Evolutionary conservation across 2,113 vertebrate genomes (phyloP), one percentile per base, ranked within the genome.

Genomic region (Pyrgilauda ruficollis): DNA sequence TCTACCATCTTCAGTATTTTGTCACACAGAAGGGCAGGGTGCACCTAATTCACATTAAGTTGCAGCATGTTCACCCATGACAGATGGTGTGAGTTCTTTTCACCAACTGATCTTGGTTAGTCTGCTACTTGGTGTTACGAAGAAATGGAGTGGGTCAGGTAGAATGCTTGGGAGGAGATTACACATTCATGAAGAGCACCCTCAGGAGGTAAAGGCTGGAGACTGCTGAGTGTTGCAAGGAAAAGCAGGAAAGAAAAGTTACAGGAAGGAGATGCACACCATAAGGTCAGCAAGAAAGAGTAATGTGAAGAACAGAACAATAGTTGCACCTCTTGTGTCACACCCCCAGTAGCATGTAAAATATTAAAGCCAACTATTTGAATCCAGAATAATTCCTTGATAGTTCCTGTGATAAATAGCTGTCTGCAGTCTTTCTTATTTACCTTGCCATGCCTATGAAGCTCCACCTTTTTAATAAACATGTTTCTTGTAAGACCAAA

Each of bases 171-270:
- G 50, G 20, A 69, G 24, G 15, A 13, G 24, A 44, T 55, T 62
- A 46, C 0, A 0, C 8, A 33, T 50, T 77, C n/a, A 13, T 69
- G 28, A 74, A 39, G 37, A 50, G 4, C 22, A 23, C 21, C 19
- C 20, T 89, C 15, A 50, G 15, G 15, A 69, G 58, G 14, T 7
- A 72, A 62, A 75, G 2, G 6, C 10, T 81, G 39, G 39, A 47
- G 31, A 16, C 13, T 74, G 20, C 23, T 58, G n/a, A 50, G 8
- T 31, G 30, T 27, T 46, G 21, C 31, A 46, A 77, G 26, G 15
- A 79, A 37, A 66, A 70, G 18, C 33, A 31, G 28, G 30, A 69
- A 67, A 47, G 69, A 47, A 37, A 28, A 77, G 28, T 16, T 33
- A 16, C 0, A 0, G 49, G 15, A 69, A 74, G 68, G 73, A 80